Conservation (phyloP, 2,888 invertebrate genomes). For the Epirrita christyi region DNA sequence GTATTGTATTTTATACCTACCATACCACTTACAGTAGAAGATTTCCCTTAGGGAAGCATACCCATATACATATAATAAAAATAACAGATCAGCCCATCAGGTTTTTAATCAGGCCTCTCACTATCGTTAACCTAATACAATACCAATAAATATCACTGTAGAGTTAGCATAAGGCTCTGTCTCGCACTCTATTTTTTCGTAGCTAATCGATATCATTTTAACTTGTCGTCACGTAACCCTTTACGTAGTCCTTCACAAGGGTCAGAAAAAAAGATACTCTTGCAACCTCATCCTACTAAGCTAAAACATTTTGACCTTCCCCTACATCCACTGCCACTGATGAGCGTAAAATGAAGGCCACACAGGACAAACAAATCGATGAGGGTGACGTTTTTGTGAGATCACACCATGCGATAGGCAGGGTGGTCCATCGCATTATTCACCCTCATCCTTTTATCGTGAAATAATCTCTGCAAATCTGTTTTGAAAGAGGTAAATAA, state of each 20-base stretch:
- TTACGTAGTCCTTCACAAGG: slow-evolving; percentile 3
- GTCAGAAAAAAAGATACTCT: slow-evolving; percentile 4
- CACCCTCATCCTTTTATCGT: slow-evolving; percentile 41
- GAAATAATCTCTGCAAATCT: slow-evolving; percentile 7
- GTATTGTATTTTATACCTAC: too few relatives aligned
- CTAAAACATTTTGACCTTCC: slow-evolving; percentile 30
- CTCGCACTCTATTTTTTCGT: too few relatives aligned
- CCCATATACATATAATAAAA: too few relatives aligned
- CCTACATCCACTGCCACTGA: slow-evolving; percentile 52
- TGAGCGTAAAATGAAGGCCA: slow-evolving; percentile 74
- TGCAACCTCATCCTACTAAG: slow-evolving; percentile 26
- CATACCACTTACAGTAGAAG: too few relatives aligned
- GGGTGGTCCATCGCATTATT: slow-evolving; percentile 67
- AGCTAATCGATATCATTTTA: background rate
- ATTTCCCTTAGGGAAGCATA: too few relatives aligned
- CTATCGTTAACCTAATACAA: too few relatives aligned
- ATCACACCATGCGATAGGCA: slow-evolving; percentile 67
- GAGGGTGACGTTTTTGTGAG: slow-evolving; percentile 72
- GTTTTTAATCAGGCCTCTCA: too few relatives aligned
- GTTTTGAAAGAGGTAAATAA: background rate
- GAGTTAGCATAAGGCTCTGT: too few relatives aligned
- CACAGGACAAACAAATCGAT: slow-evolving; percentile 74
- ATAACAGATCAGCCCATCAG: too few relatives aligned
- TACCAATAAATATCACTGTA: too few relatives aligned
- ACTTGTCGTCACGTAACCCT: slow-evolving; percentile 7